Evolutionary conservation across 1,140 invertebrate species (phyloP).

Genomic region (Leguminivora glycinivorella): DNA sequence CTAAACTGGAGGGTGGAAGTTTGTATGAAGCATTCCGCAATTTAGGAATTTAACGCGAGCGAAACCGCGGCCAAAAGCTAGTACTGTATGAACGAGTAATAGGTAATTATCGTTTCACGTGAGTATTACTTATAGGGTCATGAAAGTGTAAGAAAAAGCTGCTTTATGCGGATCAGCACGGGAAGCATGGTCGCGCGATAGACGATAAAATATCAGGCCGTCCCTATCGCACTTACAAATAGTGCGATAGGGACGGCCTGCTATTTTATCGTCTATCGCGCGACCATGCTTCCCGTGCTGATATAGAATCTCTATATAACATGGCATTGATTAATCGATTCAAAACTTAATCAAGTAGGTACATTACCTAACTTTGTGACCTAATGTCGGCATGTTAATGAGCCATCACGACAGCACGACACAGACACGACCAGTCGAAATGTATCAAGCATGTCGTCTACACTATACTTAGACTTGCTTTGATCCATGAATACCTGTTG

Average conservation of each 20-base stretch:
- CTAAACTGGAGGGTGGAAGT: too few species aligned
- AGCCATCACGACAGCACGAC: not conserved
- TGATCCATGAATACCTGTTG: slow-evolving; percentile 34
- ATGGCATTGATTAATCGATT: not conserved
- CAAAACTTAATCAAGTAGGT: not conserved
- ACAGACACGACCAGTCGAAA: not conserved
- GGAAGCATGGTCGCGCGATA: too few species aligned
- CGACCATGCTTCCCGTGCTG: too few species aligned
- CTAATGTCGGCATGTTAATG: not conserved
- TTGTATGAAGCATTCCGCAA: too few species aligned
- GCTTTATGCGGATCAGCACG: not conserved
- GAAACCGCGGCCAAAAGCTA: too few species aligned
- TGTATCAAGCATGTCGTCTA: not conserved
- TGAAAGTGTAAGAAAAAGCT: not conserved
- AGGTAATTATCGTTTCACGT: not conserved
- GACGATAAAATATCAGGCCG: too few species aligned
- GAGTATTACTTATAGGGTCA: not conserved
- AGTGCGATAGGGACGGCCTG: too few species aligned
- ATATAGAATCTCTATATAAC: not conserved
- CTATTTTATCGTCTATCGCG: too few species aligned
- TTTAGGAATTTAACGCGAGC: too few species aligned
- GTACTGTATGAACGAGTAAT: too few species aligned
- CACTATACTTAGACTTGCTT: slow-evolving; percentile 36
- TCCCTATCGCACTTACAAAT: too few species aligned
- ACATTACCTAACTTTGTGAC: not conserved